Evolutionary conservation across 2,888 invertebrate genomes (phyloP), one percentile per base, ranked within the genome.

Genomic region (Pseudanteris insignis): DNA sequence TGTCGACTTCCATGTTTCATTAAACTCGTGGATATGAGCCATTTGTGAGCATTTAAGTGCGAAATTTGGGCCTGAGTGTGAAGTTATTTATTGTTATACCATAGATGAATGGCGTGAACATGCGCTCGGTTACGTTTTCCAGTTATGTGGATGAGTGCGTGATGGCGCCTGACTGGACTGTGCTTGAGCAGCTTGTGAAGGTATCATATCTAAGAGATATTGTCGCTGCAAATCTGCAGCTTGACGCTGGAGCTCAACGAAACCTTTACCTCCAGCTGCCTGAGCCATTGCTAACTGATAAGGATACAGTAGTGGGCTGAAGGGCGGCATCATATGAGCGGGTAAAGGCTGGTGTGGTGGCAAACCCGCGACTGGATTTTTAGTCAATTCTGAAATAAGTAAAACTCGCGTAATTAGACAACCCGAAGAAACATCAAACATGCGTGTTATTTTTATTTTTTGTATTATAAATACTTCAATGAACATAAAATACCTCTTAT

Each of bases 131-230:
- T 85, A 85, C 83, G 85, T 85, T 73, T 86, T 86, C 86, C 86
- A 86, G 70, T 86, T 86, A 75, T 85, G 84, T 12, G 78, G 78
- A 65, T 80, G 78, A 61, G 78, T 75, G 44, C 79, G 71, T 1
- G 79, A 73, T 40, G 78, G 75, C 36, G 75, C 75, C 63, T 80
- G 79, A 63, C 83, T 82, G 13, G 74, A 72, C 67, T 83, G 84
- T 11, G 81, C 82, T 50, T 79, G 79, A 1, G 78, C 73, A 13
- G 83, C 79, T 51, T 83, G 81, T 59, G 84, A 86, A 50, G 94
- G 94, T 74, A 96, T 94, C 94, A 97, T 95, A 81, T 97, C 96
- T 63, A 97, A 86, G 74, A 97, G 86, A 84, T 96, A 96, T 84
- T 96, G 96, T 50, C 96, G 85, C 83, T 96, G 96, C 65, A 93